Base-by-base conservation (phyloP, 64 coral and sea anemone genomes). In the Stichodactyla mertensii region DNA sequence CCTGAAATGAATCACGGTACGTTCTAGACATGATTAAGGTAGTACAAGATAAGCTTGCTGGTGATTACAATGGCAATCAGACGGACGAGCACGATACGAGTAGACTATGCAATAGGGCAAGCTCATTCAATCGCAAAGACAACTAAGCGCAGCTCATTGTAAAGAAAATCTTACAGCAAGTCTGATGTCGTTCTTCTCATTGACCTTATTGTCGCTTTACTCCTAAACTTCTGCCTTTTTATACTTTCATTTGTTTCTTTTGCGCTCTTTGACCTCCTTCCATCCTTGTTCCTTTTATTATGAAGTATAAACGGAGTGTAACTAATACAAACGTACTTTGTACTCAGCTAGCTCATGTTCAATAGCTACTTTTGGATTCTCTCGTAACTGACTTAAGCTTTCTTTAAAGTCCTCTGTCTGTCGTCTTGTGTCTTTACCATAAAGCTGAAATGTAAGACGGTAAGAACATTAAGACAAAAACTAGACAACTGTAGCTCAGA, bases 391-490 rank as follows among this genome's bases (percentile, higher is more conserved):
- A 4, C 88, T 83, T 77, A 97, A 84, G 27, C 78, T 78, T 88
- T 97, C 94, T 78, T 86, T 92, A 77, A 90, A 97, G 80, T 97
- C 94, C 23, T 93, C 88, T 61, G 84, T 84, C 31, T 92, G 90
- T 77, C 88, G 53, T 84, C 87, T 84, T 77, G 52, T 83, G 67
- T 92, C 91, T 59, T 71, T 92, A 51, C 83, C 83, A 61, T 85
- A 85, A 74, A 74, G 7, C 69, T 74, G 23, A 36, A 74, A 7
- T 74, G 0, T 19, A 14, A 26, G 27, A 74, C 22, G 19, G 23
- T 10, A 27, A 74, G 19, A 22, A 26, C 4, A 69, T 7, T 4
- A 23, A 23, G 64, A 61, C 11, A 5, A 61, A 4, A 45, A 45
- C 36, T 45, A 45, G 36, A 45, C 36, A 45, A 45, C 36, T 45